Conservation (phyloP, 2,113 vertebrate genomes). For the Ameiurus melas region DNA sequence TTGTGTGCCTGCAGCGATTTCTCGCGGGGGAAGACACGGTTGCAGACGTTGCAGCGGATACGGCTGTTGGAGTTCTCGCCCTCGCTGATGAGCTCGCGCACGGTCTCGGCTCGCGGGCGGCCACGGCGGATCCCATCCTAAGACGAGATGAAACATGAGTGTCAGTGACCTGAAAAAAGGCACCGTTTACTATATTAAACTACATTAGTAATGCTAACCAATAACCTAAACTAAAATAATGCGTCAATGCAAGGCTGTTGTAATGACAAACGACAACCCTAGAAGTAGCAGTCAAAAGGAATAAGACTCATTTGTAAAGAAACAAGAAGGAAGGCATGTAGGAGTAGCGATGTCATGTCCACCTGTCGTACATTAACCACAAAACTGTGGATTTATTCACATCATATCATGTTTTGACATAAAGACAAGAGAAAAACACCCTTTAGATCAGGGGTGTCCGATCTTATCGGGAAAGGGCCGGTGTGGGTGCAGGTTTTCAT, state of each 20-base stretch:
- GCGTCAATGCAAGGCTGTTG: background rate
- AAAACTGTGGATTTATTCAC: no score
- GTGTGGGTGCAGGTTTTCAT: no score
- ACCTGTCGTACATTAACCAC: background rate
- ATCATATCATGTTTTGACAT: background rate
- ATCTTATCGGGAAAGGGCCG: no score
- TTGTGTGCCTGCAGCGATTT: slow-evolving; percentile 97
- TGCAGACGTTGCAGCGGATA: slow-evolving; percentile 96
- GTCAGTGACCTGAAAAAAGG: background rate
- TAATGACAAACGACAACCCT: background rate
- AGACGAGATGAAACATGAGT: slow-evolving; percentile 3
- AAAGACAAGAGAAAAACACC: background rate
- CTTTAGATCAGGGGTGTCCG: no score
- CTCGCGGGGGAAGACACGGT: slow-evolving; percentile 93
- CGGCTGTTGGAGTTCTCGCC: slow-evolving; percentile 95
- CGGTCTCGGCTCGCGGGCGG: slow-evolving; percentile 90
- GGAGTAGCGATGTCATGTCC: background rate
- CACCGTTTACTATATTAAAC: background rate
- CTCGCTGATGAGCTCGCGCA: slow-evolving; percentile 91
- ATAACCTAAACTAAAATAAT: background rate
- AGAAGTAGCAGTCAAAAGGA: background rate
- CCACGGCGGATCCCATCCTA: slow-evolving; percentile 91
- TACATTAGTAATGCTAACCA: background rate
- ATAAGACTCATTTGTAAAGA: background rate
- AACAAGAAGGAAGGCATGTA: background rate